Evolutionary conservation across 2,888 invertebrate species (phyloP).

Genomic region (Steromphala cineraria): DNA sequence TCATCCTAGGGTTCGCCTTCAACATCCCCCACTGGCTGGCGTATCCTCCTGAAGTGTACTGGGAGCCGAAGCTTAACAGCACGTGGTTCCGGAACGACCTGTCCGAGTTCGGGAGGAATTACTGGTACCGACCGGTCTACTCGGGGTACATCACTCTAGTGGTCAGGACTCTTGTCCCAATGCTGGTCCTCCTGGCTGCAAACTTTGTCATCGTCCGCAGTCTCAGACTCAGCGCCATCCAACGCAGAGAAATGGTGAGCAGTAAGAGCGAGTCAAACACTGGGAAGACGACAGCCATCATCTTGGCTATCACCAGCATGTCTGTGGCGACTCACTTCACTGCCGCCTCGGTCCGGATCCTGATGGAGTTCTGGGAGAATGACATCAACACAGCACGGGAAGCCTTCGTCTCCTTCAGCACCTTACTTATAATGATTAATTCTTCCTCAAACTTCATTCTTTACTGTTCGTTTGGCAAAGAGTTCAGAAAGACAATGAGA

Average conservation of each 20-base stretch:
- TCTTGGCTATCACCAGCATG: conserved; percentile 7
- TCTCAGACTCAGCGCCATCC: neutral
- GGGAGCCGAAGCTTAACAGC: neutral
- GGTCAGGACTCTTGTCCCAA: neutral
- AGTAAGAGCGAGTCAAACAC: neutral
- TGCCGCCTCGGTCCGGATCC: neutral
- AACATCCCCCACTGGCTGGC: neutral
- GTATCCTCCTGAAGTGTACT: neutral
- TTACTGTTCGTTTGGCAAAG: neutral
- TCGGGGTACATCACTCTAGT: neutral
- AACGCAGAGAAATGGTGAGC: neutral
- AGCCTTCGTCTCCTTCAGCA: neutral
- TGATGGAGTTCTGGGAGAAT: neutral
- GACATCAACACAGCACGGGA: neutral
- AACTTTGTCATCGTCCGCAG: conserved; percentile 6
- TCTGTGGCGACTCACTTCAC: neutral
- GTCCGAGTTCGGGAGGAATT: neutral
- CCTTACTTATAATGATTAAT: neutral
- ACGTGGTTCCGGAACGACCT: neutral
- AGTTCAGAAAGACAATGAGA: neutral
- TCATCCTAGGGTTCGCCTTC: neutral
- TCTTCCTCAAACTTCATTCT: conserved; percentile 11
- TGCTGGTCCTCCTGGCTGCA: neutral
- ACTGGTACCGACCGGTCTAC: neutral
- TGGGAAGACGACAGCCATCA: neutral